phyloP scores from a whole-genome alignment of 2,888 invertebrate genomes.

The Stegophylla sp. region DNA sequence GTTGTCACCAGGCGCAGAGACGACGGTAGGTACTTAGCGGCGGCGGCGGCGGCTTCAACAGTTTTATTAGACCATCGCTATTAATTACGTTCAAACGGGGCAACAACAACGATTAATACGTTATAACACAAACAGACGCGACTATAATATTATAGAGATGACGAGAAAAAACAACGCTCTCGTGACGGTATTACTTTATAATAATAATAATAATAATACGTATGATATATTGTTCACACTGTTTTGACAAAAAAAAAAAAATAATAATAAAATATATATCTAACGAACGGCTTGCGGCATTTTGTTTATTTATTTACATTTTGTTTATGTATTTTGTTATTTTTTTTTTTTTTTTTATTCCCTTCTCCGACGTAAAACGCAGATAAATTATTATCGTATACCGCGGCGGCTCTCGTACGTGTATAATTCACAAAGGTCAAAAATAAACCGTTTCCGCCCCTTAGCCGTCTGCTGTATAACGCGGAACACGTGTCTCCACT shows the following conservation, averaged over 20 bases:
- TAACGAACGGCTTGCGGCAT: not conserved
- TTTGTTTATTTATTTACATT: not conserved
- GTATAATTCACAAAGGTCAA: slow-evolving; percentile 23
- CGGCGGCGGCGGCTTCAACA: slow-evolving; percentile 35
- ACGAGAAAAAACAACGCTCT: not conserved
- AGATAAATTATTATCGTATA: not conserved
- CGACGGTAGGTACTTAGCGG: slow-evolving; percentile 32
- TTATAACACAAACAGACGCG: not conserved
- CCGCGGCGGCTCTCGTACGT: too few species aligned
- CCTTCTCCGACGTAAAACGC: not conserved
- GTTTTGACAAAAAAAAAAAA: too few species aligned
- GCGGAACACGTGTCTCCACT: not conserved
- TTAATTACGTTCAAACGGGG: slow-evolving; percentile 50
- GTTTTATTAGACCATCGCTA: slow-evolving; percentile 45
- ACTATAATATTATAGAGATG: too few species aligned
- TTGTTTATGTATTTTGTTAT: not conserved
- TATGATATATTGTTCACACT: too few species aligned
- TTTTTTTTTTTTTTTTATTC: too few species aligned
- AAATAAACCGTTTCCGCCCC: slow-evolving; percentile 54
- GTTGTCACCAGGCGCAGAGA: not conserved
- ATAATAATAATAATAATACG: too few species aligned
- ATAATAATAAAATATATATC: not conserved
- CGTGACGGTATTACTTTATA: too few species aligned
- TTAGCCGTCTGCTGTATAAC: not conserved
- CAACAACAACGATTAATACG: not conserved